Conservation (phyloP, 2,888 invertebrate genomes). For the Tetanocera ferruginea region DNA sequence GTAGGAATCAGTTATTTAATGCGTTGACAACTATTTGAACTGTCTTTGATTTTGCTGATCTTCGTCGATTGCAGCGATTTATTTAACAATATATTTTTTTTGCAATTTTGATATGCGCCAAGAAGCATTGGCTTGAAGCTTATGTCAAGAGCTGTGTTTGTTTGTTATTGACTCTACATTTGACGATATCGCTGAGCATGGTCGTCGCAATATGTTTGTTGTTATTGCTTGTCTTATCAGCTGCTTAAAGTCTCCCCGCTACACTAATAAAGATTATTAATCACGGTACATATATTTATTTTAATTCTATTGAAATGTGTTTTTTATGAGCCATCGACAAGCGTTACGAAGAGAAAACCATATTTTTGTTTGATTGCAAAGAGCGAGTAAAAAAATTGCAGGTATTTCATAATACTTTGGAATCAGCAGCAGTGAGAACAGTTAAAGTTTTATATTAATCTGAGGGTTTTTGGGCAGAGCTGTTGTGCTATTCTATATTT, state of each 20-base stretch:
- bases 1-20: too few relatives aligned
- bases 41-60: not conserved
- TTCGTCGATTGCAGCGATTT: not conserved
- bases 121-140: not conserved
- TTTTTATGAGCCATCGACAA: not conserved
- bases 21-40: too few relatives aligned
- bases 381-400: not conserved
- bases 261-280: not conserved
- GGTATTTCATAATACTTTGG: too few relatives aligned
- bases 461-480: too few relatives aligned
- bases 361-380: not conserved
- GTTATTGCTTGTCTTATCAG: slow-evolving; percentile 25
- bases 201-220: not conserved
- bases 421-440: too few relatives aligned
- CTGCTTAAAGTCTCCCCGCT: not conserved
- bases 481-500: too few relatives aligned
- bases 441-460: too few relatives aligned
- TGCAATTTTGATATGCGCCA: not conserved
- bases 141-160: not conserved
- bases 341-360: slow-evolving; percentile 4
- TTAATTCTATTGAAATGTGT: slow-evolving; percentile 17
- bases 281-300: not conserved
- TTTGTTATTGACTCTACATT: slow-evolving; percentile 1
- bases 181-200: not conserved
- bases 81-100: not conserved